These are phyloP conservation scores for Oscheius sp. DNA, from an alignment of 2,888 invertebrate species.

Conservation along the genomic window DNA sequence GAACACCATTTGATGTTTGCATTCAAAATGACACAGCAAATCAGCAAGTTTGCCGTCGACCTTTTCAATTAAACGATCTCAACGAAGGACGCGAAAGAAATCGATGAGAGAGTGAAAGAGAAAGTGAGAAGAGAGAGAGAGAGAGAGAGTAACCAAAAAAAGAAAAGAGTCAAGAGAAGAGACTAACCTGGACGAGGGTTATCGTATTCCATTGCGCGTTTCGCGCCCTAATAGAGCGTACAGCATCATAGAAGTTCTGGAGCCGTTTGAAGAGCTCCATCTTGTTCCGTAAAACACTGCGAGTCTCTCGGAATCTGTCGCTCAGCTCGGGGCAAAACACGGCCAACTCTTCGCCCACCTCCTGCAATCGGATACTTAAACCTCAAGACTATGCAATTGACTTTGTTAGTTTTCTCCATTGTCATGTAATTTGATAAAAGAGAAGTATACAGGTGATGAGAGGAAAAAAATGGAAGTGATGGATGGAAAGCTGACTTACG, in stretches of 20 bases:
- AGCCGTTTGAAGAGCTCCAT: slow-evolving; percentile 61
- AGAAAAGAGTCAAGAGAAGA: neutral
- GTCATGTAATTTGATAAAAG: no score
- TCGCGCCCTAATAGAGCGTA: slow-evolving; percentile 46
- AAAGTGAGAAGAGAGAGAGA: neutral
- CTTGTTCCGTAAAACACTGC: slow-evolving; percentile 41
- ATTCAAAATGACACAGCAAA: neutral
- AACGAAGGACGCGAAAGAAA: slow-evolving; percentile 4
- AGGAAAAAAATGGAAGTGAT: no score
- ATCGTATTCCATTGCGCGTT: slow-evolving; percentile 51
- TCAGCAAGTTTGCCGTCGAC: slow-evolving; percentile 5
- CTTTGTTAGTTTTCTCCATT: no score
- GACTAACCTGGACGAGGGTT: slow-evolving; percentile 45
- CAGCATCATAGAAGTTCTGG: slow-evolving; percentile 64
- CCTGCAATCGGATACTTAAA: slow-evolving; percentile 41
- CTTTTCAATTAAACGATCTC: slow-evolving; percentile 23
- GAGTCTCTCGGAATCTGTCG: slow-evolving; percentile 49
- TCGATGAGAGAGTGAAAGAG: neutral
- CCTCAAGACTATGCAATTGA: slow-evolving; percentile 19
- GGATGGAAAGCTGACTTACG: no score
- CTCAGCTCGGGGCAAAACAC: slow-evolving; percentile 26
- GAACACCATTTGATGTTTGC: no score
- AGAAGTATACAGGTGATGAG: no score
- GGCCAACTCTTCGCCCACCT: slow-evolving; percentile 56
- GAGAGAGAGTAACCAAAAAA: slow-evolving; percentile 1